phyloP scores from a whole-genome alignment of 2,113 vertebrate genomes.

The Clarias macrocephalus region DNA sequence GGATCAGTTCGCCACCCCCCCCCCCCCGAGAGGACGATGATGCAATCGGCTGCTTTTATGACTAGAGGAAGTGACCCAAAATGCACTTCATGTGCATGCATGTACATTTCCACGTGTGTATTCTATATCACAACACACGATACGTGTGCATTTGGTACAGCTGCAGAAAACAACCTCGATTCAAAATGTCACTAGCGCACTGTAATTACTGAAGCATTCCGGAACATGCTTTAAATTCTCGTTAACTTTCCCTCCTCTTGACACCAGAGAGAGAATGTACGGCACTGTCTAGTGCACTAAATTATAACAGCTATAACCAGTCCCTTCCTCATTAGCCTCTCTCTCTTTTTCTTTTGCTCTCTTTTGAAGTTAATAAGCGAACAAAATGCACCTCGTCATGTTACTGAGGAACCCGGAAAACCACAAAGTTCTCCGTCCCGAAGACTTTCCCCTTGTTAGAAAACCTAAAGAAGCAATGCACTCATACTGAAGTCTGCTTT shows the following conservation, averaged over 20 bases:
- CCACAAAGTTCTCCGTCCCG: not conserved
- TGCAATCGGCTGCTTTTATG: not conserved
- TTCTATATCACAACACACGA: not conserved
- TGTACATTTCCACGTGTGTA: not conserved
- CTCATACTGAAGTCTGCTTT: not conserved
- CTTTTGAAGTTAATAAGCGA: not conserved
- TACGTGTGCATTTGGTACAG: not conserved
- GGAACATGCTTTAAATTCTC: not conserved
- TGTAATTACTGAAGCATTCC: not conserved
- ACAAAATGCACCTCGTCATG: not conserved
- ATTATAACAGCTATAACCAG: not conserved
- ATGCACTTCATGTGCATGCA: not conserved
- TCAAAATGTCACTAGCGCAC: not conserved
- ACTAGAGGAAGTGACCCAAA: conserved; percentile 17
- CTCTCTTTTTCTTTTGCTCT: not conserved
- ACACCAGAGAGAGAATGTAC: not conserved
- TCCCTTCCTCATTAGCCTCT: not conserved
- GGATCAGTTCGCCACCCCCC: not conserved
- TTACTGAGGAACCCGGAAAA: not conserved
- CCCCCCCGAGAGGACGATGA: not conserved
- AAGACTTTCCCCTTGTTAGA: not conserved
- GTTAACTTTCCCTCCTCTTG: not conserved
- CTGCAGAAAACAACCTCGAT: not conserved
- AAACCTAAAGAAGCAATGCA: not conserved
- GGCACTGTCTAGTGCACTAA: not conserved